Base-by-base conservation (phyloP, 2,888 invertebrate species). In the Caradrina clavipalpis region DNA sequence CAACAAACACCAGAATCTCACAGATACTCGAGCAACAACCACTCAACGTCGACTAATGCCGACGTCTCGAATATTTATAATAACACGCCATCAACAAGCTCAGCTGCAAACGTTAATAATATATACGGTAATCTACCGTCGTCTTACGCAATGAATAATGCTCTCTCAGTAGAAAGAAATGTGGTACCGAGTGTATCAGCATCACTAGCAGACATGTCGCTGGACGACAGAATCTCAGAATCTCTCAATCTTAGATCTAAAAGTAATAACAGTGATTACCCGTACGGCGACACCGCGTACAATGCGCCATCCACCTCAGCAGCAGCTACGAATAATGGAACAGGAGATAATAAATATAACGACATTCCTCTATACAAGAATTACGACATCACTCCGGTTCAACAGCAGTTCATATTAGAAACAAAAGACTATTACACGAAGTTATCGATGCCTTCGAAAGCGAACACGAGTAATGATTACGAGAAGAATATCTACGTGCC, bases 191-290 rank as follows among this genome's bases (percentile, higher is more conserved):
- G 79, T 55, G 71, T 91, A 2, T 74, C 86, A 1, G 83, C 86
- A 13, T 83, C 91, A 0, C 59, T 95, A 62, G 89, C 92, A 7
- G 86, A 91, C 62, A 92, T 95, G 93, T 96, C 96, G 60, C 87
- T 96, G 72, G 96, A 96, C 82, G 96, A 96, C 77, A 90, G 91
- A 91, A 95, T 96, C 76, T 96, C 96, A 0, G 94, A 94, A 88
- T 96, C 96, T 7, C 78, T 96, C 83, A 96, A 96, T 90, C 94
- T 96, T 86, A 92, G 94, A 88, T 90, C 91, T 53, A 95, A 94
- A 70, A 94, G 93, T 68, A 92, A 89, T 4, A 94, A 94, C 69
- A 88, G 85, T 61, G 94, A 95, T 59, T 91, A 90, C 49, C 75
- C 92, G 42, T 95, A 95, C 76, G 88, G 91, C 2, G 94, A 94